Percentiles rank a stretch among this genome's conserved stretches.
Conservation (phyloP, 2,888 invertebrate species). For the Caenorhabditis sp. region DNA sequence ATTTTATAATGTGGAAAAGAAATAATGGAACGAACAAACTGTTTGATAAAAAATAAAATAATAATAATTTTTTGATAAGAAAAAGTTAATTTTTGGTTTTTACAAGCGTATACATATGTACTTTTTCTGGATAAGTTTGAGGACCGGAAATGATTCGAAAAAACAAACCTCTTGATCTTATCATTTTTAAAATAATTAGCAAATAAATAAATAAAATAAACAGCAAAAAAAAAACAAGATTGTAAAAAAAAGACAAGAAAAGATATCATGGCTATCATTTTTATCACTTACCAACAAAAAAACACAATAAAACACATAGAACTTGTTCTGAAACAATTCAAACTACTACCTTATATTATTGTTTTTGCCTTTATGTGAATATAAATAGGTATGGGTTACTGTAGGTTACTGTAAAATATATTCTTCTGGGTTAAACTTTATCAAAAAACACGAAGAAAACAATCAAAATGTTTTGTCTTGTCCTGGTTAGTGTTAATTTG, state of each 20-base stretch:
- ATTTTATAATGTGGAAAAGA: not conserved
- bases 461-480: conserved; percentile 9
- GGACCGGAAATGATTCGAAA: not conserved
- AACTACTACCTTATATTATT: too few relatives aligned
- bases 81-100: not conserved
- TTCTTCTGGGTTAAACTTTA: too few relatives aligned
- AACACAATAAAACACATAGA: too few relatives aligned
- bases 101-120: too few relatives aligned
- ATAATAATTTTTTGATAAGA: not conserved
- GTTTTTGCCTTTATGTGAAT: too few relatives aligned
- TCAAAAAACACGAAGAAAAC: too few relatives aligned
- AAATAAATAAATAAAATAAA: conserved; percentile 2
- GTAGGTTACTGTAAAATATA: too few relatives aligned
- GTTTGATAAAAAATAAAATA: not conserved
- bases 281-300: conserved; percentile 7
- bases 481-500: conserved; percentile 37
- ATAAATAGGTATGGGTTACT: too few relatives aligned
- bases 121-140: too few relatives aligned
- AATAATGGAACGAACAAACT: not conserved
- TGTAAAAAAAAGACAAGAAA: conserved; percentile 8
- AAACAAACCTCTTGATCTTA: not conserved
- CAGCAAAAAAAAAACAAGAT: conserved; percentile 3
- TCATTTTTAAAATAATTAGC: not conserved
- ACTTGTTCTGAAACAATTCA: too few relatives aligned
- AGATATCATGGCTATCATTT: conserved; percentile 4